Percentiles rank a stretch among this genome's conserved stretches.
Conservation (phyloP, 2,113 vertebrate species). For the Bufo bufo region DNA sequence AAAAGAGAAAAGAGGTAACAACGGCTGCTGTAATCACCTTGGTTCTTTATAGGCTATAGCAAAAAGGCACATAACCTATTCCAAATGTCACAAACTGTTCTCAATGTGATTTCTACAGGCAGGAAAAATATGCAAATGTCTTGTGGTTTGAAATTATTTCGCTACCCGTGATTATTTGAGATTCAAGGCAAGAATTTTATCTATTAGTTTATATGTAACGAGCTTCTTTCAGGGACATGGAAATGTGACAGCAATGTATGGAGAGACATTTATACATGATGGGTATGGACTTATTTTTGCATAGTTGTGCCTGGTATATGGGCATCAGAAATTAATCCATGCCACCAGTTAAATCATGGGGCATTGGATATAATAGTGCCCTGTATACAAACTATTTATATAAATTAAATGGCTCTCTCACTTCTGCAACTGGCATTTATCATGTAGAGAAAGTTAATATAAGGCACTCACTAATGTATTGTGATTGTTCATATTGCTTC, state of each 20-base stretch:
- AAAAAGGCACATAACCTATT: slow-evolving; percentile 6
- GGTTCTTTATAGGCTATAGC: background rate
- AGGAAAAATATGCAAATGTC: slow-evolving; percentile 12
- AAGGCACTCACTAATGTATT: too few species aligned
- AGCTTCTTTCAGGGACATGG: background rate
- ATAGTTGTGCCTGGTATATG: background rate
- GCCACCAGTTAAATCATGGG: too few species aligned
- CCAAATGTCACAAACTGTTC: slow-evolving; percentile 17
- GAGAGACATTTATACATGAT: background rate
- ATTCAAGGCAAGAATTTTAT: background rate
- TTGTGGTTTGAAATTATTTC: background rate
- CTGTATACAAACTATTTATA: too few species aligned
- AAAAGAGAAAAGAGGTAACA: slow-evolving; percentile 5
- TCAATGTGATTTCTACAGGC: background rate
- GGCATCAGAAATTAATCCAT: too few species aligned
- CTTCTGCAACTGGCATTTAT: too few species aligned
- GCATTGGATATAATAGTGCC: too few species aligned
- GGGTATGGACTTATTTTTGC: background rate
- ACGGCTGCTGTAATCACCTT: slow-evolving; percentile 18
- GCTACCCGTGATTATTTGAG: background rate
- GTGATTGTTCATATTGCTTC: too few species aligned
- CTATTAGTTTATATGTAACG: background rate
- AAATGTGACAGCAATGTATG: background rate
- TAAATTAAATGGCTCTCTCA: too few species aligned
- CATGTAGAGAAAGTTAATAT: too few species aligned